Evolutionary conservation across 2,797 vertebrate genomes (phyloP).

Genomic region (Cryptoblepharus egeriae): DNA sequence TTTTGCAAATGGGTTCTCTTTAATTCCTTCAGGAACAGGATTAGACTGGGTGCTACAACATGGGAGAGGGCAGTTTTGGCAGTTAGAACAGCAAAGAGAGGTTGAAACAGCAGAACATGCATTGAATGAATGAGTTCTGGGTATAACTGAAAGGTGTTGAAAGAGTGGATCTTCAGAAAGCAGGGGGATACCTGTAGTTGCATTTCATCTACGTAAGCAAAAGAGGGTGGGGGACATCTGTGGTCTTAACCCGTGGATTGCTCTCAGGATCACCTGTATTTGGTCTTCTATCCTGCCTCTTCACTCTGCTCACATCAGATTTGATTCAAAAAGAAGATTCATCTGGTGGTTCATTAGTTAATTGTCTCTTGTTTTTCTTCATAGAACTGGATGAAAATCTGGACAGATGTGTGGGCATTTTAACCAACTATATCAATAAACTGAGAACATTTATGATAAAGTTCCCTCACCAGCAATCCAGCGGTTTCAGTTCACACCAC

Average conservation of each 20-base stretch:
- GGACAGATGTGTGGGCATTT: constrained; percentile 81
- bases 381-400: constrained; percentile 83
- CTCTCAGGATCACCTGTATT: background rate
- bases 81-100: no score
- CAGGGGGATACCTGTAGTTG: no score
- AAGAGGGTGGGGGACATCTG: no score
- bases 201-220: background rate
- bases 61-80: no score
- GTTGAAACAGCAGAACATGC: no score
- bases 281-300: background rate
- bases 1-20: no score
- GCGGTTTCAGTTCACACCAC: background rate
- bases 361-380: constrained; percentile 26
- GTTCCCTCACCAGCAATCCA: constrained; percentile 76
- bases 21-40: no score
- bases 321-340: background rate
- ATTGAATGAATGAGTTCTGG: no score
- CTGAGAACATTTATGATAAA: constrained; percentile 89
- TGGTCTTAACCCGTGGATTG: fast-evolving
- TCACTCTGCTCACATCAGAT: background rate
- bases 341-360: background rate
- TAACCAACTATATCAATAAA: constrained; percentile 85
- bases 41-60: no score
- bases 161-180: no score
- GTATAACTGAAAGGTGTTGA: no score